These are phyloP conservation scores for Athalia circularis DNA, from an alignment of 2,888 invertebrate genomes.

Conservation along the genomic window DNA sequence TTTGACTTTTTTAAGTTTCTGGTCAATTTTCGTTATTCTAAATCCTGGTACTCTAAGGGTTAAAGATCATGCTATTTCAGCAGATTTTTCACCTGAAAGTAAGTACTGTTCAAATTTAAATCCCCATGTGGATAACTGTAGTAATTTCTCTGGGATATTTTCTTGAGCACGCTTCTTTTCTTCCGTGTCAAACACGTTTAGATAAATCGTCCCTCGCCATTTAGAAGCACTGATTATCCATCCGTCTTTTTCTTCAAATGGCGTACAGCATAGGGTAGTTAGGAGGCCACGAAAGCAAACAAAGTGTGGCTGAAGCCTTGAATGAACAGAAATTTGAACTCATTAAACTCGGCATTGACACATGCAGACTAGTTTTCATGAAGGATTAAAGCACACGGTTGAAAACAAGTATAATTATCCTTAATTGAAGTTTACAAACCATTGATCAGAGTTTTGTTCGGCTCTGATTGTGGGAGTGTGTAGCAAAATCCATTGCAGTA, in stretches of 20 bases:
- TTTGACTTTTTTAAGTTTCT: background rate
- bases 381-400: conserved; percentile 54
- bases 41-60: too few relatives aligned
- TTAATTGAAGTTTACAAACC: conserved; percentile 27
- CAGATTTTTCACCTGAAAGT: conserved; percentile 74
- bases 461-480: conserved; percentile 61
- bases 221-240: conserved; percentile 82
- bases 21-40: background rate
- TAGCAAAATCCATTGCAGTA: conserved; percentile 77
- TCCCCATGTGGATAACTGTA: conserved; percentile 81
- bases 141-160: conserved; percentile 76
- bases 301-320: conserved; percentile 75
- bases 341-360: too few relatives aligned
- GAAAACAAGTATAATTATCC: background rate
- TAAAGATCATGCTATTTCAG: background rate
- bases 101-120: conserved; percentile 86
- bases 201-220: conserved; percentile 80
- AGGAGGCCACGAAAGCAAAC: conserved; percentile 84
- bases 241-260: conserved; percentile 80
- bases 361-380: background rate
- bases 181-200: conserved; percentile 82
- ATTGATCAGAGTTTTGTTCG: conserved; percentile 22
- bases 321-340: background rate
- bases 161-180: conserved; percentile 73
- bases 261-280: conserved; percentile 81